Percentiles rank a stretch among this genome's conserved stretches.
phyloP scores from a whole-genome alignment of 2,113 vertebrate genomes.

The Aldabrachelys gigantea region DNA sequence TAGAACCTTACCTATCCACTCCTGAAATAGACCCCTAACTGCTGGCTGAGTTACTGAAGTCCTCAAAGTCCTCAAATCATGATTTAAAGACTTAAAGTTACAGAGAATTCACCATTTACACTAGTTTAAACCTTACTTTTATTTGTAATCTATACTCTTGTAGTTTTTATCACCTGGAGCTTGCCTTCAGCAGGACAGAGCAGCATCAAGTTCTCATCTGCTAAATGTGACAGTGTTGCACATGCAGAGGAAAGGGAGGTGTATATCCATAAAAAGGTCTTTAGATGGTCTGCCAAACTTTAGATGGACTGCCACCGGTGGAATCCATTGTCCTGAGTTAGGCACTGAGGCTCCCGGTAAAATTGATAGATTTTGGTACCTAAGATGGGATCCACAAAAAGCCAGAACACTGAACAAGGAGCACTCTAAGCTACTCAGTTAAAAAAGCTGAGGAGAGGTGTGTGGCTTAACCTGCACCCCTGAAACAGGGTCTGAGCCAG shows the following conservation, averaged over 20 bases:
- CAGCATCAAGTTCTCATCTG: not conserved
- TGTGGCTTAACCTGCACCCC: not conserved
- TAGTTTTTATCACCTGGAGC: not conserved
- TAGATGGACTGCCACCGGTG: not conserved
- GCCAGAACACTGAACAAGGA: not conserved
- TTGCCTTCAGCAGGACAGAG: not conserved
- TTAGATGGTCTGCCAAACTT: not conserved
- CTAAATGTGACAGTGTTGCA: not conserved
- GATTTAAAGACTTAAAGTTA: too few relatives aligned
- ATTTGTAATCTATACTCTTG: not conserved
- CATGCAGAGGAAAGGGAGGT: not conserved
- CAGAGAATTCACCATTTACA: too few relatives aligned
- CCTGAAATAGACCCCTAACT: too few relatives aligned
- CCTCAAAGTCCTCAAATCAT: too few relatives aligned
- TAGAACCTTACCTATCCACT: too few relatives aligned
- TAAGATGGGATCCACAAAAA: not conserved
- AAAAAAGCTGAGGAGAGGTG: not conserved
- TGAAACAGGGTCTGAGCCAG: not conserved
- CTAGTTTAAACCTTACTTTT: not conserved
- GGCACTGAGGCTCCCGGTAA: not conserved
- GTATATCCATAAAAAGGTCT: not conserved
- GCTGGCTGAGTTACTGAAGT: too few relatives aligned
- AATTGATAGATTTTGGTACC: not conserved
- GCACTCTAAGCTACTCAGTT: not conserved
- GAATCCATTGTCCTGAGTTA: not conserved